These are phyloP conservation scores for Tinea semifulvella DNA, from an alignment of 2,888 invertebrate genomes.

Conservation along the genomic window DNA sequence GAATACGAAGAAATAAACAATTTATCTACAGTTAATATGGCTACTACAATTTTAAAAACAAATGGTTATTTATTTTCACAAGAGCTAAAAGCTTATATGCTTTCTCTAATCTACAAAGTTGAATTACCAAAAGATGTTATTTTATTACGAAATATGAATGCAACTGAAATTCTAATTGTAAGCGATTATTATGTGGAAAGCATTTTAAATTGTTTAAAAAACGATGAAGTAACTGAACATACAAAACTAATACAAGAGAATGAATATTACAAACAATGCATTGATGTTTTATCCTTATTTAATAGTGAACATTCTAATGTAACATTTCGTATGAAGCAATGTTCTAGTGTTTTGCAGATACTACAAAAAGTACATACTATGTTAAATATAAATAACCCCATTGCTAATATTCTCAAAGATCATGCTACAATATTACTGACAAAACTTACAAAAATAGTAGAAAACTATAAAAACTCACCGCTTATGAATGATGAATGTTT, in stretches of 20 bases:
- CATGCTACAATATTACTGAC: slow-evolving; percentile 25
- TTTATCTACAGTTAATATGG: slow-evolving; percentile 32
- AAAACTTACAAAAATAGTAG: slow-evolving; percentile 29
- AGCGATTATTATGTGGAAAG: slow-evolving; percentile 12
- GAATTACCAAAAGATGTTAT: slow-evolving; percentile 32
- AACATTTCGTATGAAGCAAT: slow-evolving; percentile 35
- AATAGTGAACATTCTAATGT: slow-evolving; percentile 31
- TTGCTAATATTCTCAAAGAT: slow-evolving; percentile 12
- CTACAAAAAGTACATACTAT: slow-evolving; percentile 29
- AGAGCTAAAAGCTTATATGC: slow-evolving; percentile 36
- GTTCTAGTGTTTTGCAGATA: slow-evolving; percentile 32
- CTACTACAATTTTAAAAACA: slow-evolving; percentile 31
- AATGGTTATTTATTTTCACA: slow-evolving; percentile 32
- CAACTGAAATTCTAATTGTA: slow-evolving; percentile 35
- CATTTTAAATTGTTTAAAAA: slow-evolving; percentile 6
- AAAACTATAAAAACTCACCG: slow-evolving; percentile 27
- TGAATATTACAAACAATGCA: slow-evolving; percentile 36
- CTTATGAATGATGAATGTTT: slow-evolving; percentile 25
- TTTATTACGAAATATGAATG: slow-evolving; percentile 33
- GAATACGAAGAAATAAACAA: slow-evolving; percentile 20
- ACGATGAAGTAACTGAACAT: background rate
- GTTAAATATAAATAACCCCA: slow-evolving; percentile 18
- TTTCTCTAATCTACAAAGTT: slow-evolving; percentile 32
- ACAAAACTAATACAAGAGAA: slow-evolving; percentile 24
- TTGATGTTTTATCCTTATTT: slow-evolving; percentile 31